A percentile compares a stretch with the other conserved stretches of the same genome.
Evolutionary conservation across 2,797 vertebrate species (phyloP).

Genomic region (Channallabes apus): DNA sequence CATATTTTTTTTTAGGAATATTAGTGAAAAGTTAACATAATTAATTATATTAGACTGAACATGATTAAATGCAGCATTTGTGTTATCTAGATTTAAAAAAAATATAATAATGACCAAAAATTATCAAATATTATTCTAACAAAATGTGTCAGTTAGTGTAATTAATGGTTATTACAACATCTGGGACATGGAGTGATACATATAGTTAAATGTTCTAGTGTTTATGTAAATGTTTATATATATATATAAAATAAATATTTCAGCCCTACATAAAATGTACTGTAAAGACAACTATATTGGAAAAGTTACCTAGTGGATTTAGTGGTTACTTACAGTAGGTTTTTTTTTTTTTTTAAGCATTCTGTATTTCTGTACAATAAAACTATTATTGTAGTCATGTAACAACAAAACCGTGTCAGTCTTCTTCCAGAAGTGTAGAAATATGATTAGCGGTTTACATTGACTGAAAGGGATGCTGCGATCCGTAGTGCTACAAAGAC

Average conservation of each 20-base stretch:
- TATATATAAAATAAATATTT: no score
- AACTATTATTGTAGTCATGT: background rate
- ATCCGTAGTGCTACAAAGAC: conserved; percentile 59
- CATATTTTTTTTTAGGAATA: no score
- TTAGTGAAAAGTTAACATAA: background rate
- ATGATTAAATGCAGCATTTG: background rate
- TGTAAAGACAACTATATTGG: background rate
- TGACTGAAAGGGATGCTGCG: conserved; percentile 48
- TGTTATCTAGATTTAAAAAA: background rate
- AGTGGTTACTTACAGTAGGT: background rate
- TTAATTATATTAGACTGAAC: background rate
- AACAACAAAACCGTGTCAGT: background rate
- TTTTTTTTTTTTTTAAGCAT: background rate
- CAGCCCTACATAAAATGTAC: background rate
- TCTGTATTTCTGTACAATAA: background rate
- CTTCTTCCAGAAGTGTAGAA: background rate
- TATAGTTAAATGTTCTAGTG: no score
- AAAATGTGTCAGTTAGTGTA: no score
- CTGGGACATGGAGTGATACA: no score
- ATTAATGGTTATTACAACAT: no score
- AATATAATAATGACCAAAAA: background rate
- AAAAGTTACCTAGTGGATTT: background rate
- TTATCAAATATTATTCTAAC: no score
- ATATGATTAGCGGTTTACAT: conserved; percentile 54
- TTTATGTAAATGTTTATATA: no score